These are phyloP conservation scores for Prenolepis imparis DNA, from an alignment of 2,888 invertebrate species.

Conservation along the genomic window DNA sequence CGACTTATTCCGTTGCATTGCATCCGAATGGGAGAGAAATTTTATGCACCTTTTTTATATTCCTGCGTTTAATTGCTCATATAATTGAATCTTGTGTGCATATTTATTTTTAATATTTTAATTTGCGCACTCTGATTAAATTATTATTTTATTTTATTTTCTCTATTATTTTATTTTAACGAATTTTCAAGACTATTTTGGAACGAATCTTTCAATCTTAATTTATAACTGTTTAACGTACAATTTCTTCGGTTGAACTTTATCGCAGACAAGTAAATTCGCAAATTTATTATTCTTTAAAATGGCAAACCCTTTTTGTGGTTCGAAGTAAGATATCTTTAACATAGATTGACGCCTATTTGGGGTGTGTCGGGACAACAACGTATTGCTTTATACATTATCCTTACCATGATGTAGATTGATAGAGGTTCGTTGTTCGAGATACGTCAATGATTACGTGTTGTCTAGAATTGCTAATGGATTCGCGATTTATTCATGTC, in stretches of 20 bases:
- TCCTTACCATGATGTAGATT: constrained; percentile 37
- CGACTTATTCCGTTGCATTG: not conserved
- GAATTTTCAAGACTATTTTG: not conserved
- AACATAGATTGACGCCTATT: constrained; percentile 26
- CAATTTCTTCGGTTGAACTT: not conserved
- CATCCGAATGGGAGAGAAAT: not conserved
- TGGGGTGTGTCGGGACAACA: not conserved
- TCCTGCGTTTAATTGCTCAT: not conserved
- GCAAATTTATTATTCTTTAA: not conserved
- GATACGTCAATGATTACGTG: constrained; percentile 39
- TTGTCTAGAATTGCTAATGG: constrained; percentile 48
- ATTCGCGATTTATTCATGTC: constrained; percentile 58
- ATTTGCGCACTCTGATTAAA: not conserved
- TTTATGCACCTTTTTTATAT: not conserved
- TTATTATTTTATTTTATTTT: not conserved
- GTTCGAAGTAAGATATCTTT: not conserved
- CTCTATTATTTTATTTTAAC: not conserved
- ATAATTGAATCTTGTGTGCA: not conserved
- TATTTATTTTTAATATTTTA: not conserved
- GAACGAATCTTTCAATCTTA: not conserved
- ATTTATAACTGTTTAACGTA: not conserved
- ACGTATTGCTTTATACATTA: constrained; percentile 58
- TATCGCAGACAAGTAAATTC: constrained; percentile 7
- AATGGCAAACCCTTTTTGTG: not conserved
- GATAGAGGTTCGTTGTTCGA: constrained; percentile 60